Evolutionary conservation across 2,888 invertebrate genomes (phyloP).

Genomic region (Sesia bembeciformis): DNA sequence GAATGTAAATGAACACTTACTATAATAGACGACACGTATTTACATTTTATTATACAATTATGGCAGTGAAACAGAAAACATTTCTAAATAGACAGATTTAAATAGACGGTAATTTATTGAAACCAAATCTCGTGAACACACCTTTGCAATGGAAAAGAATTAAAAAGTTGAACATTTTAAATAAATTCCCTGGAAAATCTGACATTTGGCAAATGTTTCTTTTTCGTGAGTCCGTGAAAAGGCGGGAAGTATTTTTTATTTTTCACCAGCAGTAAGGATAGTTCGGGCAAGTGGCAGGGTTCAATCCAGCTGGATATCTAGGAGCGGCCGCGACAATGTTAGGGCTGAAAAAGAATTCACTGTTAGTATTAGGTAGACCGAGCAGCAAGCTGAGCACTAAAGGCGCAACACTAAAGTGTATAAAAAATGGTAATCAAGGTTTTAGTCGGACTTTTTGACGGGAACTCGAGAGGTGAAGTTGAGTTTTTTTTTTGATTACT

Average conservation of each 20-base stretch:
- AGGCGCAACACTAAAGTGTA: too few species aligned
- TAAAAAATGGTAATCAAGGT: too few species aligned
- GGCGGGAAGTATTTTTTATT: not conserved
- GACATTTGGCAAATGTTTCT: not conserved
- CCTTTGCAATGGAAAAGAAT: not conserved
- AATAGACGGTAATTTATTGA: not conserved
- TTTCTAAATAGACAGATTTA: slow-evolving; percentile 2
- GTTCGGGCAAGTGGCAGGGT: slow-evolving; percentile 73
- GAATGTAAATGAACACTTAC: not conserved
- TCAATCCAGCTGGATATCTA: slow-evolving; percentile 68
- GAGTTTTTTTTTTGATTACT: too few species aligned
- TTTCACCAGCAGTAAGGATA: slow-evolving; percentile 70
- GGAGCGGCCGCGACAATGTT: slow-evolving; percentile 30
- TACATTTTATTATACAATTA: slow-evolving; percentile 7
- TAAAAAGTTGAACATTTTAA: not conserved
- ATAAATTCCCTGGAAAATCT: not conserved
- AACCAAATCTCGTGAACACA: too few species aligned
- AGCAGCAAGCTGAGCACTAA: too few species aligned
- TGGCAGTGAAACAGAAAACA: slow-evolving; percentile 6
- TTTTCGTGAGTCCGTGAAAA: not conserved
- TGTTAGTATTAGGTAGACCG: too few species aligned
- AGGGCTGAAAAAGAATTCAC: not conserved
- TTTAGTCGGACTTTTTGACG: too few species aligned
- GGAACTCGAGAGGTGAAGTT: too few species aligned
- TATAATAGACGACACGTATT: not conserved